Evolutionary conservation across 1,140 invertebrate species (phyloP), one percentile per base, ranked within the genome.

Genomic region (Ips nitidus): DNA sequence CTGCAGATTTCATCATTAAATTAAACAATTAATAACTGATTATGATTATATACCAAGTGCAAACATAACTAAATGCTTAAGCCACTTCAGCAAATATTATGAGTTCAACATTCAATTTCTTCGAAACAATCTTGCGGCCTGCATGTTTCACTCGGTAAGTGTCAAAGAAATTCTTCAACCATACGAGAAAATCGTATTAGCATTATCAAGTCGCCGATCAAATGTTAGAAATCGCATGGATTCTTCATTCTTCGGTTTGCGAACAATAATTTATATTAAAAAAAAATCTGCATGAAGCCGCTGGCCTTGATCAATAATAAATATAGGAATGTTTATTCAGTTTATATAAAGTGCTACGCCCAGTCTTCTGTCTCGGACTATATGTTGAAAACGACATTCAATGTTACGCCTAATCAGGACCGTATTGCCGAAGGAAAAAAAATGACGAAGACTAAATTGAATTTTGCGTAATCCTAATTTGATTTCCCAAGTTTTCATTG

Each of bases 281-380:
- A 68, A 68, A 68, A 68, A 68, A 68, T 68, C 47, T 61, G 47
- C 66, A 68, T 68, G 57, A 68, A 68, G 66, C 58, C 39, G 66
- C 66, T 68, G 57, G 55, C 66, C 66, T 68, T 68, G 66, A 68
- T 68, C 66, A 61, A 68, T 55, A 59, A 59, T 68, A 68, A 68
- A 68, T 68, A 68, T 68, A 68, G 57, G 66, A 68, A 68, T 68
- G 66, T 65, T 59, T 68, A 68, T 68, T 68, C 57, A 61, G 66
- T 61, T 37, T 55, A 45, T 40, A 42, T 45, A 50, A 58, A 61
- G 7, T 61, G 66, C 66, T 68, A 68, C 66, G 66, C 66, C 66
- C 66, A 68, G 61, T 41, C 57, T 68, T 68, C 41, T 68, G 59
- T 61, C 66, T 66, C 58, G 55, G 40, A 58, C 65, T 66, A 66